Base-by-base conservation (phyloP, 2,888 invertebrate genomes). In the Nemoura dubitans region DNA sequence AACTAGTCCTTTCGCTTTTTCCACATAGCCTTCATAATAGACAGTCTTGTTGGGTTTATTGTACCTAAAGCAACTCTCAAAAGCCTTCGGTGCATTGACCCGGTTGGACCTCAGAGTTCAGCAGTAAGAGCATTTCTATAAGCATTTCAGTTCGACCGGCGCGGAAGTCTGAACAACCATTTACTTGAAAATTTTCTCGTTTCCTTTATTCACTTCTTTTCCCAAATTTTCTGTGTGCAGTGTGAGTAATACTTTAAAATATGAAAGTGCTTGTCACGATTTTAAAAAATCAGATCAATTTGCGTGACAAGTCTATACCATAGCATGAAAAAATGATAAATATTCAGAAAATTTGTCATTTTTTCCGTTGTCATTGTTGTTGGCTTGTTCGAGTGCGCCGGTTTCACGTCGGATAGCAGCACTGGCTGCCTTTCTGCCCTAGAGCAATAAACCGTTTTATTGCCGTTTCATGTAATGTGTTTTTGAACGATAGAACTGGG, bases 391-490 rank as follows among this genome's bases (percentile, higher is more conserved):
- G 59, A 59, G 59, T 59, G 59, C 21, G 16, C 1, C 59, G 59
- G 1, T 59, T 59, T 1, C 59, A 21, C 59, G 59, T 59, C 21
- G 59, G 59, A 59, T 10, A 59, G 59, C 59, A 59, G 59, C 59
- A 59, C 59, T 59, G 21, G 21, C 16, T 59, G 59, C 14, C 59
- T 59, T 59, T 59, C 59, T 10, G 21, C 59, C 16, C 59, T 21
- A 59, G 21, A 21, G 59, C 14, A 59, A 10, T 59, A 81, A 81
- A 81, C 1, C 81, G 14, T 81, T 81, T 81, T 81, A 81, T 81
- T 29, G n/a, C 81, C 81, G 81, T 81, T 81, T 81, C 28, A 28
- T 27, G 81, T 81, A 81, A 81, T 81, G 81, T 28, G 28, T 81
- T 81, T 81, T 81, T 30, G 81, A 81, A 30, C 81, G 81, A 30